Evolutionary conservation across 92 coral and sea anemone genomes (phyloP), one percentile per base, ranked within the genome.

Genomic region (Palythoa grandis): DNA sequence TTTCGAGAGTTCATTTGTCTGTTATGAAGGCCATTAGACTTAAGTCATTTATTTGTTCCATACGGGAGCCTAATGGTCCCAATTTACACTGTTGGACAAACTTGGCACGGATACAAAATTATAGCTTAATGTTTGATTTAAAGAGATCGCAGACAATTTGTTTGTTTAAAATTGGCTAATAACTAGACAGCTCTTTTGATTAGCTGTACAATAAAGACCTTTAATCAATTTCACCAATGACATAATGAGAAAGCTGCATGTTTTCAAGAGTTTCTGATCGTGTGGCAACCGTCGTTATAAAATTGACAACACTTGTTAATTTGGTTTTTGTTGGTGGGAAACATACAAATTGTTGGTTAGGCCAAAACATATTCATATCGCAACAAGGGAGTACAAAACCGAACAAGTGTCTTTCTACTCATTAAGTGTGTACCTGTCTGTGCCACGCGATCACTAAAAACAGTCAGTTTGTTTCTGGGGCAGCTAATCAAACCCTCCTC

Each of bases 161-260:
- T 94, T 94, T 94, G 95, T 94, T 94, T 94, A 94, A 88, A 92
- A 95, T 94, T 88, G 73, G 87, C 82, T 86, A 85, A 88, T 92
- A 92, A 94, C 89, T 83, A 75, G 98, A 87, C 93, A 90, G 92
- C 82, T 84, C 93, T 82, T 93, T 88, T 87, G 92, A 94, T 89
- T 90, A 90, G 82, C 91, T 82, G 86, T 87, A 87, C 92, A 88
- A 88, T 90, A 82, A 87, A 73, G 87, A 79, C 79, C 92, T 80
- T 91, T 94, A 94, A 94, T 94, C 95, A 94, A 92, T 94, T 84
- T 94, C 82, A 61, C 94, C 95, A 88, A 91, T 87, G 91, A 88
- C 88, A 82, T 86, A 91, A 92, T 90, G 91, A 89, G 89, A 87
- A 82, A 87, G 88, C 89, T 76, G 92, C 98, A 94, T 94, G 92